Evolutionary conservation across 2,888 invertebrate species (phyloP), one percentile per base, ranked within the genome.

Genomic region (Leptogaster cylindrica): DNA sequence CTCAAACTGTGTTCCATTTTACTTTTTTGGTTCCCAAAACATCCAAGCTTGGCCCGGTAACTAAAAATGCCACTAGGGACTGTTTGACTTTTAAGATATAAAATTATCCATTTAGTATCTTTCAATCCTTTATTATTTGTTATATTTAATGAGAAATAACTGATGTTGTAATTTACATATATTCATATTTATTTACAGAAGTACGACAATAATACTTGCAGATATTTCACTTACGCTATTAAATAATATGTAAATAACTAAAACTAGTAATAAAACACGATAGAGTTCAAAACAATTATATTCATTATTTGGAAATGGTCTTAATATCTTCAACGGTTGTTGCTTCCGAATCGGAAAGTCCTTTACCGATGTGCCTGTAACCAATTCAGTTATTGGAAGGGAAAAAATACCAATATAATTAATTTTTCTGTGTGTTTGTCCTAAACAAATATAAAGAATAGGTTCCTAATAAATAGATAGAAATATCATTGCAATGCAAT

Each of bases 331-430:
- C 73, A 18, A 72, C 73, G 64, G 73, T 74, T n/a, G 76, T 75
- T 66, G 76, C 73, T 73, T 77, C 73, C 16, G 78, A 75, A 70
- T 74, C 74, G 7, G 77, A 76, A 52, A 75, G 71, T 65, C 75
- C 73, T 33, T 69, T 71, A 2, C 75, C 52, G 28, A 51, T 20
- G 65, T 77, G 71, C 71, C 79, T 79, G 75, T 65, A 74, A 75
- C 63, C 70, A 68, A 70, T 70, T 71, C n/a, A 41, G 16, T 63
- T 48, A 68, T 66, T 66, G 66, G 66, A 39, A 63, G 50, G 66
- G 58, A 65, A 63, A 25, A 51, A 58, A 63, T 33, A 33, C 16
- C 50, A 51, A 48, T 67, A 39, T 27, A 61, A 31, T 20, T 52
- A 41, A 46, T 64, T 66, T 46, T 46, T 23, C 0, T 46, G 18